Conservation (phyloP, 1,140 invertebrate species). For the Andricus grossulariae region DNA sequence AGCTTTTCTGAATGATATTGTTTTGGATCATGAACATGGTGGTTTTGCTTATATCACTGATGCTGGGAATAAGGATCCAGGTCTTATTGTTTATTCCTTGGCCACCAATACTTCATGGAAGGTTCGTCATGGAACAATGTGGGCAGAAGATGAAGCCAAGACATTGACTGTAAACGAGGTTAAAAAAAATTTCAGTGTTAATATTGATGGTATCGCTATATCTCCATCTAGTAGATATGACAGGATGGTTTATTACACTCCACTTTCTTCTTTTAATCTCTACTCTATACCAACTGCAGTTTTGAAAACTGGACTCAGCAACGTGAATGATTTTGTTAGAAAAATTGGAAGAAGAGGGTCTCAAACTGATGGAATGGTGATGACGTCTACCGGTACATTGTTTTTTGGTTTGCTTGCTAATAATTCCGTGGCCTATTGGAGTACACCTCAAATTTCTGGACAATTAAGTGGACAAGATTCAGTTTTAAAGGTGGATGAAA, state of each 20-base stretch:
- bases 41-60: constrained; percentile 82
- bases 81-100: constrained; percentile 79
- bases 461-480: constrained; percentile 41
- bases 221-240: constrained; percentile 73
- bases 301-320: constrained; percentile 72
- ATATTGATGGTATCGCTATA: constrained; percentile 80
- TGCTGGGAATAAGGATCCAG: constrained; percentile 78
- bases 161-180: constrained; percentile 77
- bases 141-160: constrained; percentile 72
- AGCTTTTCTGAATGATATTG: constrained; percentile 80
- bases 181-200: constrained; percentile 71
- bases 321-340: constrained; percentile 67
- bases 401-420: constrained; percentile 79
- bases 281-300: constrained; percentile 77
- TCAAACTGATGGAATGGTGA: constrained; percentile 80
- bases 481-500: constrained; percentile 69
- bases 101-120: constrained; percentile 80
- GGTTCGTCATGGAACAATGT: constrained; percentile 79
- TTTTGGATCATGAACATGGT: constrained; percentile 79
- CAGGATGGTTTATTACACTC: constrained; percentile 78
- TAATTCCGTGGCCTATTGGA: constrained; percentile 80
- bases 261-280: constrained; percentile 78
- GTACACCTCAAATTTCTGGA: constrained; percentile 67
- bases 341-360: constrained; percentile 77
- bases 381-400: constrained; percentile 79